A percentile compares a stretch with the other conserved stretches of the same genome.
These are phyloP conservation scores for Aporrectodea caliginosa DNA, from an alignment of 1,140 invertebrate species.

Conservation along the genomic window DNA sequence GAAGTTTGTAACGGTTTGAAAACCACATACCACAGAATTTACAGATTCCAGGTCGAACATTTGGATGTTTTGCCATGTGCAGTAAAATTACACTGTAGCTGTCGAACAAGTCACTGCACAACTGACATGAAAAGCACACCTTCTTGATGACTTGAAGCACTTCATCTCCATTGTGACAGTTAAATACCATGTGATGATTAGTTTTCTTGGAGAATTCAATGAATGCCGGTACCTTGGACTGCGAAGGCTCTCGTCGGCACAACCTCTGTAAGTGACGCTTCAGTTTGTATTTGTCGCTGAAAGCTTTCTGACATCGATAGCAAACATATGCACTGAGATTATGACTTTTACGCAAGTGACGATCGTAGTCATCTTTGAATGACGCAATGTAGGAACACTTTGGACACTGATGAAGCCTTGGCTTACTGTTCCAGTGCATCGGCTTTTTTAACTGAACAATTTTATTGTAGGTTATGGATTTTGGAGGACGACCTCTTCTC, in stretches of 20 bases:
- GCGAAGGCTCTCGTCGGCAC: background rate
- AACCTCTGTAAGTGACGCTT: conserved; percentile 10
- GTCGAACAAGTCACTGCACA: background rate
- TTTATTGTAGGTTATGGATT: background rate
- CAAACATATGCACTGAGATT: conserved; percentile 18
- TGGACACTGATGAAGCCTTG: conserved; percentile 51
- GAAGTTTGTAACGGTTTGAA: background rate
- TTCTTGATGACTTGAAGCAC: background rate
- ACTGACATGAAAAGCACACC: conserved; percentile 1
- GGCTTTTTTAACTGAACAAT: conserved; percentile 1
- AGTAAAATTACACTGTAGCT: background rate
- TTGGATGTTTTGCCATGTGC: conserved; percentile 11
- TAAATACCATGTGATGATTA: background rate
- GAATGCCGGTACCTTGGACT: background rate
- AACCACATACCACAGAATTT: conserved; percentile 25
- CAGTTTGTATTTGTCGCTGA: conserved; percentile 24
- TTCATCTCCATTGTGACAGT: background rate
- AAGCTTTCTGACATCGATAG: background rate
- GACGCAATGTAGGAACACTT: conserved; percentile 53
- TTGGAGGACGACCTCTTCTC: background rate
- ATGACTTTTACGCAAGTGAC: conserved; percentile 10
- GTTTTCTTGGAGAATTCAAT: conserved; percentile 1
- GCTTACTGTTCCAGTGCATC: background rate
- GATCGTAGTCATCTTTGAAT: conserved; percentile 19
- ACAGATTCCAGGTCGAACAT: conserved; percentile 20